Conservation (phyloP, 1,140 invertebrate species). For the Leptopilina clavipes region DNA sequence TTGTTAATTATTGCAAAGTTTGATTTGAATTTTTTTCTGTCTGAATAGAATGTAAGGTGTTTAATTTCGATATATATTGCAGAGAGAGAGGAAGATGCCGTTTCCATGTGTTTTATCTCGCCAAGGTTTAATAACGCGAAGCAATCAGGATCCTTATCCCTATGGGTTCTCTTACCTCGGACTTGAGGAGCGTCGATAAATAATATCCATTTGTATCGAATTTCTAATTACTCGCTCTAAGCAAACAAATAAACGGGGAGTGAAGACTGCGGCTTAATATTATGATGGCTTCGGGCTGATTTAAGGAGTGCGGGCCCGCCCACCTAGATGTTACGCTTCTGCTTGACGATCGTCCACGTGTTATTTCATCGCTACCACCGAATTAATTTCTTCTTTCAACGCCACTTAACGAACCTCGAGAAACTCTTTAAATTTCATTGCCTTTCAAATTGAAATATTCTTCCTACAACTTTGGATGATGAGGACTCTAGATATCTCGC, state of each 20-base stretch:
- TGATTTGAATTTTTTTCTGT: background rate
- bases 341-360: conserved; percentile 60
- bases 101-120: conserved; percentile 50
- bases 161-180: conserved; percentile 39
- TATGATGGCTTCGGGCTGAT: conserved; percentile 69
- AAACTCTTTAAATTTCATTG: conserved; percentile 7
- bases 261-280: conserved; percentile 63
- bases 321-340: conserved; percentile 69
- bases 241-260: conserved; percentile 71
- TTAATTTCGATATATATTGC: conserved; percentile 31
- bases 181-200: conserved; percentile 63
- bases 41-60: background rate
- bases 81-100: no score
- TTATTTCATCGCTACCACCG: conserved; percentile 64
- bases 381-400: conserved; percentile 52
- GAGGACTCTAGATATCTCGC: no score
- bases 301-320: conserved; percentile 74
- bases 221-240: conserved; percentile 75
- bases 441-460: conserved; percentile 20
- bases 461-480: no score
- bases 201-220: conserved; percentile 74
- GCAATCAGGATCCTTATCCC: conserved; percentile 61
- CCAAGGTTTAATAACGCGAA: conserved; percentile 68
- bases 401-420: conserved; percentile 16
- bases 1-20: background rate